phyloP scores from a whole-genome alignment of 2,113 vertebrate species.

The Terrapene triunguis region DNA sequence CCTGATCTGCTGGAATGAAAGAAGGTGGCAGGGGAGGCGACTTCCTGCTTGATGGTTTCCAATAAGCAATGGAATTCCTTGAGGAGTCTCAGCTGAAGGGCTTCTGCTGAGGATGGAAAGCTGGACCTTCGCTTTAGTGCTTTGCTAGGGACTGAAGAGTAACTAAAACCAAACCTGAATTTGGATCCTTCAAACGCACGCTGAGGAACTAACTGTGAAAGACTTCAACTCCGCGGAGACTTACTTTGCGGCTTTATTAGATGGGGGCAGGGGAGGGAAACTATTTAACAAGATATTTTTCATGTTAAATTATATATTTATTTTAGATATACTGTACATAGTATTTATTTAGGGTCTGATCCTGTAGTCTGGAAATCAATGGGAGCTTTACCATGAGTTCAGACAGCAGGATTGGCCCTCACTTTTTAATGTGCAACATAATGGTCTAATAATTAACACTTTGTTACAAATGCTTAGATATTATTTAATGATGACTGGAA shows the following conservation, averaged over 20 bases:
- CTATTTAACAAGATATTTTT: constrained; percentile 83
- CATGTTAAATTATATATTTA: constrained; percentile 89
- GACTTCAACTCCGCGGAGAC: constrained; percentile 63
- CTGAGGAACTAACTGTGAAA: constrained; percentile 83
- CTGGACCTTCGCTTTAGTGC: neutral
- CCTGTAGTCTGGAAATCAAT: neutral
- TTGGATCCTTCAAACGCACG: constrained; percentile 46
- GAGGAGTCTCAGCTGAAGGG: too few relatives aligned
- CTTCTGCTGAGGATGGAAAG: neutral
- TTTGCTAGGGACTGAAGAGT: neutral
- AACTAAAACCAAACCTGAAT: constrained; percentile 4
- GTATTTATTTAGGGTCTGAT: constrained; percentile 82
- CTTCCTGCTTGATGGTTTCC: neutral
- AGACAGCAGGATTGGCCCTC: constrained; percentile 19
- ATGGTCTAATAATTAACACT: constrained; percentile 80
- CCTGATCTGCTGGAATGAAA: neutral
- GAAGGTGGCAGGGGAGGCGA: neutral
- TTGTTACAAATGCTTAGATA: constrained; percentile 42
- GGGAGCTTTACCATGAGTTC: neutral
- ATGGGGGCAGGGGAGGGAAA: constrained; percentile 55
- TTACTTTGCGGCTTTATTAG: constrained; percentile 76
- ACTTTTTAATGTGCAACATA: constrained; percentile 74
- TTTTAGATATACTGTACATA: constrained; percentile 86
- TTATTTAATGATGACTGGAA: neutral
- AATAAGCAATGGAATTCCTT: fast-evolving